These are phyloP conservation scores for Enteromius radiatus DNA, from an alignment of 2,797 vertebrate species.

Conservation along the genomic window DNA sequence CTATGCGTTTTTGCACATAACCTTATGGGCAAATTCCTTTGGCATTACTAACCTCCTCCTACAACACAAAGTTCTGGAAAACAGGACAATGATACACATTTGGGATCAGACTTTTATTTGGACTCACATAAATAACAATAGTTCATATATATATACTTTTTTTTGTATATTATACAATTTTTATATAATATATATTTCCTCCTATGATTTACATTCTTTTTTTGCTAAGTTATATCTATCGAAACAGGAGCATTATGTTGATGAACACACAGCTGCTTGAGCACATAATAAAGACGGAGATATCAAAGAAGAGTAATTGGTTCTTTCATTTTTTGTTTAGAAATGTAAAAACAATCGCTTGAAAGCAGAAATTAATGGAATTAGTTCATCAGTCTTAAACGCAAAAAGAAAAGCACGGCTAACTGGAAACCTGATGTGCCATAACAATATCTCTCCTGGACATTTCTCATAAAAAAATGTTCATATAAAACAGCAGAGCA, in stretches of 20 bases:
- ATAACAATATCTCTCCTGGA: conserved; percentile 60
- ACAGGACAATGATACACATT: conserved; percentile 52
- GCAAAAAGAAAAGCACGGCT: conserved; percentile 70
- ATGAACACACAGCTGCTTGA: conserved; percentile 67
- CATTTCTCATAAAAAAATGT: conserved; percentile 52
- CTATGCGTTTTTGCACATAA: conserved; percentile 35
- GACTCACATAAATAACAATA: conserved; percentile 88
- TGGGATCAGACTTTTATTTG: conserved; percentile 82
- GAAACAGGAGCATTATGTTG: conserved; percentile 73
- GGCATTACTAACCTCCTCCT: conserved; percentile 39
- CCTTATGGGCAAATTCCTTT: conserved; percentile 40
- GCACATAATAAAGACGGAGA: conserved; percentile 67
- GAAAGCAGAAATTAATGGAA: conserved; percentile 67
- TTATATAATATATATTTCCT: conserved; percentile 86
- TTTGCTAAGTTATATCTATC: conserved; percentile 74
- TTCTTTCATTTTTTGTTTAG: conserved; percentile 53
- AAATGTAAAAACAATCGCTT: conserved; percentile 67
- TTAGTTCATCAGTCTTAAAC: conserved; percentile 48
- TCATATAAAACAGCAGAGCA: conserved; percentile 66
- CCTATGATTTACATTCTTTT: conserved; percentile 81
- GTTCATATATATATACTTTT: conserved; percentile 78
- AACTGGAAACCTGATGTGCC: conserved; percentile 73
- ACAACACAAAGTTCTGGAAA: conserved; percentile 49
- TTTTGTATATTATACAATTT: conserved; percentile 81
- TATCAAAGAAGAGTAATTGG: conserved; percentile 70